Conservation (phyloP, 2,113 vertebrate genomes). For the Lasiurus borealis region DNA sequence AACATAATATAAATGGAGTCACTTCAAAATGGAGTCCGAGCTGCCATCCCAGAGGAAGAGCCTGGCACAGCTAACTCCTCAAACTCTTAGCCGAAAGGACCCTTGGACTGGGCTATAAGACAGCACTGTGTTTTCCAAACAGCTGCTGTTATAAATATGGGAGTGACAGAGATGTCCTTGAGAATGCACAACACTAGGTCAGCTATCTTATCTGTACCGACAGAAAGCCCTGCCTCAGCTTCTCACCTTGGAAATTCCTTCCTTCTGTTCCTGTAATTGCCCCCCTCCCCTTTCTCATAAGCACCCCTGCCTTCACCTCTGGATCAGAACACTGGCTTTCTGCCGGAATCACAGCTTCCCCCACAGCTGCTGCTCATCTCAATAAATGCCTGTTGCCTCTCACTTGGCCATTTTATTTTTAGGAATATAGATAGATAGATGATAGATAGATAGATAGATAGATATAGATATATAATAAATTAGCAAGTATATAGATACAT, state of each 20-base stretch:
- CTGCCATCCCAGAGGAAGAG: background rate
- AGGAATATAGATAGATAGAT: too few relatives aligned
- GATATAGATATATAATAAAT: too few relatives aligned
- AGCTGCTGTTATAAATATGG: background rate
- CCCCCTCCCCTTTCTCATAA: background rate
- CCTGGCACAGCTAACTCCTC: background rate
- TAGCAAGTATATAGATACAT: too few relatives aligned
- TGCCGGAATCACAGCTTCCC: background rate
- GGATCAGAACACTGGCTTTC: background rate
- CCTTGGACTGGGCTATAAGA: background rate
- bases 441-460: too few relatives aligned
- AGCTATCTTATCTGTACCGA: background rate
- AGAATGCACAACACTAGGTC: background rate
- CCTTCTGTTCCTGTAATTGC: background rate
- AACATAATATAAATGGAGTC: background rate
- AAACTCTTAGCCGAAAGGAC: background rate
- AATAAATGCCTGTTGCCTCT: background rate
- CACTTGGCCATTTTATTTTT: background rate
- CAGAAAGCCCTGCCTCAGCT: background rate
- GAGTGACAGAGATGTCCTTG: background rate
- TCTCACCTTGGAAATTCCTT: background rate
- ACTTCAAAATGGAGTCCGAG: background rate
- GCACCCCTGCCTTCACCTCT: background rate
- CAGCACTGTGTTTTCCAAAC: background rate
- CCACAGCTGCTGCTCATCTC: too few relatives aligned